Conservation (phyloP, 2,113 vertebrate genomes). For the Tympanuchus pallidicinctus region DNA sequence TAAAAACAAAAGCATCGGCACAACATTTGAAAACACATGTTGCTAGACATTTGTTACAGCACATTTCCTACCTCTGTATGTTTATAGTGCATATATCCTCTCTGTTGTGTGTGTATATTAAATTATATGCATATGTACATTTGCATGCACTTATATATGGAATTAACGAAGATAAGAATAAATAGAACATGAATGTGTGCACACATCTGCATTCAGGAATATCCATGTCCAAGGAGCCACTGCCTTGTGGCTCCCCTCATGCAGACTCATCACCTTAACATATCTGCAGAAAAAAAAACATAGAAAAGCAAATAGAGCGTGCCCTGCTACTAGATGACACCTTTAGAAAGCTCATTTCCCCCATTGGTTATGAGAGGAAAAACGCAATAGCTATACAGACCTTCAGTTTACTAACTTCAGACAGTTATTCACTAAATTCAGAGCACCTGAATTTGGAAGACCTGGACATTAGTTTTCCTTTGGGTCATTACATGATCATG, state of each 20-base stretch:
- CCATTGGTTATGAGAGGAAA: neutral
- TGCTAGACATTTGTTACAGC: neutral
- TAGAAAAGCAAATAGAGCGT: neutral
- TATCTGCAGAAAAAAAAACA: neutral
- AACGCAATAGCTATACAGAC: neutral
- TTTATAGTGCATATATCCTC: neutral
- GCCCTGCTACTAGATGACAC: neutral
- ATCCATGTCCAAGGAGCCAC: neutral
- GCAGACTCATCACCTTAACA: neutral
- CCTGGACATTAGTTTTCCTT: neutral
- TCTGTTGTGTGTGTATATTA: neutral
- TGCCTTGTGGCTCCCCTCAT: neutral
- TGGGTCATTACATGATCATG: neutral
- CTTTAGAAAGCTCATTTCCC: neutral
- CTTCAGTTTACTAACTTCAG: too few relatives aligned
- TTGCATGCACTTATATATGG: neutral
- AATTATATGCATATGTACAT: neutral
- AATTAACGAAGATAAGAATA: neutral
- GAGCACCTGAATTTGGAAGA: neutral
- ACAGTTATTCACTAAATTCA: neutral
- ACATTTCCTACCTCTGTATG: neutral
- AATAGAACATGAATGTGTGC: neutral
- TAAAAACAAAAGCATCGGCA: neutral
- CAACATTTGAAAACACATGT: neutral
- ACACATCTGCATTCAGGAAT: fast-evolving